Evolutionary conservation across 2,888 invertebrate genomes (phyloP).

Genomic region (Allophyes oxyacanthae): DNA sequence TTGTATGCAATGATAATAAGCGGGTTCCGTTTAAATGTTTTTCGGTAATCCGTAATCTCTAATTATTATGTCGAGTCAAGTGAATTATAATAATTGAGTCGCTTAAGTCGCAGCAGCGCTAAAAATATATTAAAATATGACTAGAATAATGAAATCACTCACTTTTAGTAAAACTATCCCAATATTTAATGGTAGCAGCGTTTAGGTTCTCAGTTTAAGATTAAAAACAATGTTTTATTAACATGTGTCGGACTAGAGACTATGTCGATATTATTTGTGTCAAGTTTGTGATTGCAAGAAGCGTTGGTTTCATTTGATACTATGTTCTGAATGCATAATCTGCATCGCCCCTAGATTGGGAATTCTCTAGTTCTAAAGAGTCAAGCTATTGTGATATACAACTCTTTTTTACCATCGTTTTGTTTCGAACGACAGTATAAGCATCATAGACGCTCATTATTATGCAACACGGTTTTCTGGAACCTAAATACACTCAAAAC

Average conservation of each 20-base stretch:
- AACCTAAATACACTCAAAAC: constrained; percentile 7
- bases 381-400: background rate
- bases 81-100: too few relatives aligned
- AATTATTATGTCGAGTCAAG: too few relatives aligned
- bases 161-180: constrained; percentile 4
- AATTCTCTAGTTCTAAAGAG: background rate
- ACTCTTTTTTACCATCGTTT: background rate
- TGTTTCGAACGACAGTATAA: background rate
- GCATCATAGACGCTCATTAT: background rate
- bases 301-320: background rate
- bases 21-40: too few relatives aligned
- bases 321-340: background rate
- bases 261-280: background rate
- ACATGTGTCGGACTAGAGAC: background rate
- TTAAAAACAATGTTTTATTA: background rate
- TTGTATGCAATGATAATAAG: too few relatives aligned
- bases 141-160: constrained; percentile 3
- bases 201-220: background rate
- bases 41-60: too few relatives aligned
- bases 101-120: too few relatives aligned
- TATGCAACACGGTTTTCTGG: background rate
- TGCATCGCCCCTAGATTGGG: background rate
- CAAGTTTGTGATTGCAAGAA: background rate
- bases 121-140: too few relatives aligned
- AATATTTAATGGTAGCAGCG: background rate